Evolutionary conservation across 2,888 invertebrate genomes (phyloP).

Genomic region (Leptinotarsa rubiginosa): DNA sequence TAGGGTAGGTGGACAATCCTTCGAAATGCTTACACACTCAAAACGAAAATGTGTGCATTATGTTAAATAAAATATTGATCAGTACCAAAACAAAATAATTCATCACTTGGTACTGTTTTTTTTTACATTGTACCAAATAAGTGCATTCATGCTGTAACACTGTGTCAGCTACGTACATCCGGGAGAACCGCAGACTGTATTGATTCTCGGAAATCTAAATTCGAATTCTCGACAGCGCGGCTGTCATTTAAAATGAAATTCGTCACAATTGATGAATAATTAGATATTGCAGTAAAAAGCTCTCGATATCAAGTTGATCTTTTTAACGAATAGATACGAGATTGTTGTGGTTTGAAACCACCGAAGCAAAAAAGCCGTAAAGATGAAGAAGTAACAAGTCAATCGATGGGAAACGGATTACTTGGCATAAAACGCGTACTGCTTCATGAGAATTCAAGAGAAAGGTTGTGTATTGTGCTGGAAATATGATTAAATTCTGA

Average conservation of each 20-base stretch:
- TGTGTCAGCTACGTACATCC: background rate
- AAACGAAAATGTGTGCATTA: too few relatives aligned
- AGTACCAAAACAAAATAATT: too few relatives aligned
- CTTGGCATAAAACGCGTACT: constrained; percentile 2
- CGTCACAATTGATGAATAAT: constrained; percentile 17
- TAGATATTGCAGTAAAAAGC: constrained; percentile 5
- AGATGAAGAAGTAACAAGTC: constrained; percentile 13
- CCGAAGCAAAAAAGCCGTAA: background rate
- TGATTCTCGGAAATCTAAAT: background rate
- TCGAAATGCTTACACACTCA: too few relatives aligned
- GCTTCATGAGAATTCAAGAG: background rate
- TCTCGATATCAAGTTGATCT: background rate
- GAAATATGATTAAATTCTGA: background rate
- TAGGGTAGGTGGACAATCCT: too few relatives aligned
- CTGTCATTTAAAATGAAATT: background rate
- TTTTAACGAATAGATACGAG: background rate
- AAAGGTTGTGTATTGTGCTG: background rate
- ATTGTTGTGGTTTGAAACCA: constrained; percentile 11
- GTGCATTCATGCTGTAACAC: background rate
- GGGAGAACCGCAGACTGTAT: background rate
- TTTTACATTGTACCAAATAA: background rate
- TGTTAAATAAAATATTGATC: too few relatives aligned
- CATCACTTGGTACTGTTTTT: too few relatives aligned
- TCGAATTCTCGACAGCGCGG: background rate
- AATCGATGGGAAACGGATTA: constrained; percentile 15